Percentiles rank a stretch among this genome's conserved stretches.
Evolutionary conservation across 2,888 invertebrate species (phyloP).

Genomic region (Nysson spinosus): DNA sequence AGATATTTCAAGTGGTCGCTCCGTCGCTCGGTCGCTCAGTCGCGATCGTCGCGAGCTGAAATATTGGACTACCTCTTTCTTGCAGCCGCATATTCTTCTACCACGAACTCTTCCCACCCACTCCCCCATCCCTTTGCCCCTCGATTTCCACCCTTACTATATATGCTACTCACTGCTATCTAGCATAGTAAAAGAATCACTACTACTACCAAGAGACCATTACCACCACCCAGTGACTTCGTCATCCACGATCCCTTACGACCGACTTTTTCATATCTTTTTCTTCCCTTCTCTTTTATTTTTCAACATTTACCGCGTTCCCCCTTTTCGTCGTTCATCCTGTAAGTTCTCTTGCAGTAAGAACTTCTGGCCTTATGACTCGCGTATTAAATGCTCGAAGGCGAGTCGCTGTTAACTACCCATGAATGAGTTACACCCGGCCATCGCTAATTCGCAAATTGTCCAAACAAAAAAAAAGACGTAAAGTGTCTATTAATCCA

Average conservation of each 20-base stretch:
- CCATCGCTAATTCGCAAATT: constrained; percentile 70
- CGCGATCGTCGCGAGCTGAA: constrained; percentile 71
- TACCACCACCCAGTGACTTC: constrained; percentile 41
- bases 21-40: constrained; percentile 67
- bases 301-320: constrained; percentile 17
- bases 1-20: constrained; percentile 77
- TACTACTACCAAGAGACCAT: constrained; percentile 3
- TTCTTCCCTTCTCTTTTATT: constrained; percentile 7
- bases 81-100: constrained; percentile 74
- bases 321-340: constrained; percentile 27
- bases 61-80: constrained; percentile 76
- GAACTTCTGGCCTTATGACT: constrained; percentile 71
- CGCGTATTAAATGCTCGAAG: constrained; percentile 68
- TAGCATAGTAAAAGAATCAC: constrained; percentile 7
- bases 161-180: constrained; percentile 10
- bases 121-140: constrained; percentile 24
- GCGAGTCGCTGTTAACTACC: constrained; percentile 72
- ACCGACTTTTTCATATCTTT: constrained; percentile 48
- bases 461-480: constrained; percentile 62
- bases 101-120: constrained; percentile 36
- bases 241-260: constrained; percentile 51
- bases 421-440: constrained; percentile 75
- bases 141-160: constrained; percentile 35
- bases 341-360: constrained; percentile 47
- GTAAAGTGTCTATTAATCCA: constrained; percentile 66